A percentile compares a stretch with the other conserved stretches of the same genome.
These are phyloP conservation scores for Microcaecilia unicolor DNA, from an alignment of 2,797 vertebrate genomes.

Conservation along the genomic window DNA sequence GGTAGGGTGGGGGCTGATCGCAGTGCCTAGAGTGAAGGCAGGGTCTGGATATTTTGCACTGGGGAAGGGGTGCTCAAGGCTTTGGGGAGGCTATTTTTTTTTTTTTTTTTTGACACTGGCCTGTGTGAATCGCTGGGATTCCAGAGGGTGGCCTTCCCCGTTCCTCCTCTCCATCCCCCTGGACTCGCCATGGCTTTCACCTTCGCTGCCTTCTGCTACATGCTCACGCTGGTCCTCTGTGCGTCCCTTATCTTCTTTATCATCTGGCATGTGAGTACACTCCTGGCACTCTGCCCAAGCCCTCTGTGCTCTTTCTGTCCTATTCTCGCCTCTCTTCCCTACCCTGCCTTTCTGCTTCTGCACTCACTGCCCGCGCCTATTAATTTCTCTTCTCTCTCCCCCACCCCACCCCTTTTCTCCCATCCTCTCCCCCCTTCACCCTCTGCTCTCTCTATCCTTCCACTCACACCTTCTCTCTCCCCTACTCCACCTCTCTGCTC, in stretches of 20 bases:
- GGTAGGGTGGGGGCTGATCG: neutral
- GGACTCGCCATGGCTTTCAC: constrained; percentile 47
- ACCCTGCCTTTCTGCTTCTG: neutral
- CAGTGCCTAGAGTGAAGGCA: too few species aligned
- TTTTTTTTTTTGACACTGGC: too few species aligned
- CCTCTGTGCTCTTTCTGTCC: neutral
- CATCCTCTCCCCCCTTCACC: neutral
- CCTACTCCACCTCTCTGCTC: too few species aligned
- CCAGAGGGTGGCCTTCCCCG: constrained; percentile 1
- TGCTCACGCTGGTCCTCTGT: constrained; percentile 56
- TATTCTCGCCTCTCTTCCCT: neutral
- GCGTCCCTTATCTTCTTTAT: constrained; percentile 59
- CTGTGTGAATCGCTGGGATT: neutral
- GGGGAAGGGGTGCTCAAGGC: too few species aligned
- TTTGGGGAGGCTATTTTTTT: too few species aligned
- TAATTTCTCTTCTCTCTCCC: too few species aligned
- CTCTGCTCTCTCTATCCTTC: neutral
- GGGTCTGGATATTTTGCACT: too few species aligned
- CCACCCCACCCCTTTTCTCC: neutral
- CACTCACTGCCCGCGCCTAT: too few species aligned
- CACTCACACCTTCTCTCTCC: neutral
- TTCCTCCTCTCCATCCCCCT: constrained; percentile 36
- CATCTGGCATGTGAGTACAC: constrained; percentile 56
- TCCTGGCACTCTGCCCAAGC: neutral
- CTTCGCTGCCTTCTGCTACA: constrained; percentile 57